phyloP scores from a whole-genome alignment of 2,797 vertebrate genomes.

The Mastacembelus armatus region DNA sequence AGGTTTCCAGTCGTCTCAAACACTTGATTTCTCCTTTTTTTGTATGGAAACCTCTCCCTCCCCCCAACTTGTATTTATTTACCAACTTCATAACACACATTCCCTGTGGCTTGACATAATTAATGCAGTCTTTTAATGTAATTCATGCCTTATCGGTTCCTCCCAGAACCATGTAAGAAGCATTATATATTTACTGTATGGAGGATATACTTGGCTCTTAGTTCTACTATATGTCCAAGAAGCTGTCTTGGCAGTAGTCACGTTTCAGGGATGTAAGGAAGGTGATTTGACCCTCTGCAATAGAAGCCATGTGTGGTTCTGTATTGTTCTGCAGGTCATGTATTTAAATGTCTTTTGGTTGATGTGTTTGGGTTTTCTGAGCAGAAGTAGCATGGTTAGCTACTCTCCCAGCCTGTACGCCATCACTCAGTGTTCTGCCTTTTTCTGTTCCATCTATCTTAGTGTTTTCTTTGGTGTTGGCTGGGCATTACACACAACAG shows the following conservation, averaged over 20 bases:
- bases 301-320: constrained; percentile 19
- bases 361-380: constrained; percentile 35
- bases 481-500: constrained; percentile 54
- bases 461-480: constrained; percentile 23
- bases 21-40: constrained; percentile 45
- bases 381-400: constrained; percentile 55
- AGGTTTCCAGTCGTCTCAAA: constrained; percentile 82
- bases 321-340: constrained; percentile 29
- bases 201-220: constrained; percentile 38
- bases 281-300: constrained; percentile 24
- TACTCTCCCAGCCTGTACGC: constrained; percentile 40
- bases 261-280: constrained; percentile 68
- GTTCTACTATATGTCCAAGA: constrained; percentile 64
- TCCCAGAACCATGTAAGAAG: constrained; percentile 37
- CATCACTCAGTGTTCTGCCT: constrained; percentile 71
- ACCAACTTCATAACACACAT: constrained; percentile 70
- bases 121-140: constrained; percentile 68
- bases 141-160: constrained; percentile 72
- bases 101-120: constrained; percentile 75
- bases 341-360: constrained; percentile 55
- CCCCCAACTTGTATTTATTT: constrained; percentile 76
- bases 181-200: constrained; percentile 61
- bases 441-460: constrained; percentile 13
- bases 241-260: constrained; percentile 45
- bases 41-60: constrained; percentile 38